Conservation (phyloP, 2,113 vertebrate species). For the Chunga burmeisteri region DNA sequence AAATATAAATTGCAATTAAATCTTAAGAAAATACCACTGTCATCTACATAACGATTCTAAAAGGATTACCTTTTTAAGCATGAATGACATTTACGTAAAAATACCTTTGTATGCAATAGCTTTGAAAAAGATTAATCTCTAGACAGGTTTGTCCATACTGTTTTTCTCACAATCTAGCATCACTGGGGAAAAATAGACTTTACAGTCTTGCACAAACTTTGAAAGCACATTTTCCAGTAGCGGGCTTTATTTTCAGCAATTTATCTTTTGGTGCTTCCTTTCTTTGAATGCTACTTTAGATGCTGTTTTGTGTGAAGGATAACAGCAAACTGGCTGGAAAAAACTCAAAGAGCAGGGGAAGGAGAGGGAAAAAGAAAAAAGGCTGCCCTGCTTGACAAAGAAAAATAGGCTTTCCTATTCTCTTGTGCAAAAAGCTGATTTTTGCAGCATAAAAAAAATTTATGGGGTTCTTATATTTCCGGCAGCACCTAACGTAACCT, state of each 20-base stretch:
- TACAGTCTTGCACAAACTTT: constrained; percentile 32
- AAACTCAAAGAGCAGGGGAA: background rate
- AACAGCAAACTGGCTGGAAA: constrained; percentile 44
- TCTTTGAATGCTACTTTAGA: constrained; percentile 52
- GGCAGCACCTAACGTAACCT: background rate
- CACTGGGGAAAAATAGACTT: background rate
- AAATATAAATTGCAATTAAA: background rate
- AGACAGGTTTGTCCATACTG: background rate
- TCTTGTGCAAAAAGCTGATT: background rate
- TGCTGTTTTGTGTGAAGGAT: constrained; percentile 53
- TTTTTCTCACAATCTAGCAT: constrained; percentile 22
- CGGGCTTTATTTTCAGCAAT: constrained; percentile 44
- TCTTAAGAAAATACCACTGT: background rate
- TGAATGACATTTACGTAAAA: background rate
- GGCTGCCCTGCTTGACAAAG: constrained; percentile 4
- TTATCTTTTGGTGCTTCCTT: constrained; percentile 61
- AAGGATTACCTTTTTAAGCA: background rate
- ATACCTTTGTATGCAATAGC: background rate
- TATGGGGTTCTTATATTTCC: constrained; percentile 4
- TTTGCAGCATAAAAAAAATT: constrained; percentile 26
- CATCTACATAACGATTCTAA: background rate
- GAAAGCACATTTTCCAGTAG: constrained; percentile 52
- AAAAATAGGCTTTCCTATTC: constrained; percentile 50
- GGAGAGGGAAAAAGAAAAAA: background rate
- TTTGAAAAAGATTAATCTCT: constrained; percentile 13